Evolutionary conservation across 2,113 vertebrate species (phyloP).

Genomic region (Amphiprion percula): DNA sequence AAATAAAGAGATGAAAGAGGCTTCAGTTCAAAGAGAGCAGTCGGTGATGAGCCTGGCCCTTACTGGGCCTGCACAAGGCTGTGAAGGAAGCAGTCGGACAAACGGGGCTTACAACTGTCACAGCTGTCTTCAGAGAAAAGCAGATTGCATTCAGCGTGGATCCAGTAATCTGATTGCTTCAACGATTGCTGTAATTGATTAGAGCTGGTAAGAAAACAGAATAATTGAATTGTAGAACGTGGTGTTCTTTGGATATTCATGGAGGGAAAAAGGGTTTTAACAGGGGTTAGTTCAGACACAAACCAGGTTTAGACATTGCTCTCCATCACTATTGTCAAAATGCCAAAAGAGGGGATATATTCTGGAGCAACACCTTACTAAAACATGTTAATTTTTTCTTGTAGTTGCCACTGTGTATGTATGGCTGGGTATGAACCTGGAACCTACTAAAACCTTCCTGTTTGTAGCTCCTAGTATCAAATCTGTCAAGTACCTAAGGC

Average conservation of each 20-base stretch:
- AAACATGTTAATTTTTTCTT: not conserved
- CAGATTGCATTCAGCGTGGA: constrained; percentile 22
- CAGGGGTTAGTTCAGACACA: too few relatives aligned
- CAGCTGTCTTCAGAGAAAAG: not conserved
- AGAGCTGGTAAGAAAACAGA: not conserved
- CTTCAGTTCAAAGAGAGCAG: constrained; percentile 61
- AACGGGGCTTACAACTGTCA: not conserved
- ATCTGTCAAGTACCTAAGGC: not conserved
- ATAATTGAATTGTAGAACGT: not conserved
- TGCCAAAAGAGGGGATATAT: too few relatives aligned
- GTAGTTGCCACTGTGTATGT: not conserved
- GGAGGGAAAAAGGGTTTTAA: not conserved
- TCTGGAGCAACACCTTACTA: too few relatives aligned
- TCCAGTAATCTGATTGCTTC: constrained; percentile 20
- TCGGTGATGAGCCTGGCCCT: constrained; percentile 34
- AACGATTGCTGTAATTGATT: constrained; percentile 7
- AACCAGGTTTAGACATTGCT: too few relatives aligned
- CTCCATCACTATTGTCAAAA: too few relatives aligned
- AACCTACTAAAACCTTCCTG: too few relatives aligned
- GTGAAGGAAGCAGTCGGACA: not conserved
- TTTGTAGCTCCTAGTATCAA: not conserved
- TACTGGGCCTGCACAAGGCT: constrained; percentile 10
- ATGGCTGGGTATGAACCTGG: too few relatives aligned
- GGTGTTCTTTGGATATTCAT: not conserved
- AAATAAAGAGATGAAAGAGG: constrained; percentile 61